Percentiles rank a stretch among this genome's conserved stretches.
Evolutionary conservation across 2,113 vertebrate genomes (phyloP).

Genomic region (Lucifuga dentata): DNA sequence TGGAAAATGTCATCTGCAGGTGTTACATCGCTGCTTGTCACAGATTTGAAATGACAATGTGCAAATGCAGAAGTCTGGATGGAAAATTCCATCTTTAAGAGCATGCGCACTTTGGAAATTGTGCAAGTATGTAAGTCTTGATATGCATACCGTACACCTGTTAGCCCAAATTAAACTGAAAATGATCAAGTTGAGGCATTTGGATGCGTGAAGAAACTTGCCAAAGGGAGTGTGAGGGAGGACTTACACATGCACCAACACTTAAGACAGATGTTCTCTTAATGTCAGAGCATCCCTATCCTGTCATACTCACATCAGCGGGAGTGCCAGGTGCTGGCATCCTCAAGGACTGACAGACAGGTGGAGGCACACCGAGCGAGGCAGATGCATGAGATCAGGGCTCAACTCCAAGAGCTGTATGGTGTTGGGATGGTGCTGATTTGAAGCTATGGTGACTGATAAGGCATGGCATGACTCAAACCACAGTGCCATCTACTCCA

Average conservation of each 20-base stretch:
- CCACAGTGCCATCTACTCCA: neutral
- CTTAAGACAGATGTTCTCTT: slow-evolving; percentile 32
- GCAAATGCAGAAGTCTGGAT: slow-evolving; percentile 3
- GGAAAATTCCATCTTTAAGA: neutral
- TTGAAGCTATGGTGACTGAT: neutral
- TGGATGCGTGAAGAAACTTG: slow-evolving; percentile 15
- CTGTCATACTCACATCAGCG: slow-evolving; percentile 48
- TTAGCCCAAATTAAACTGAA: slow-evolving; percentile 3
- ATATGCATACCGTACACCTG: slow-evolving; percentile 17
- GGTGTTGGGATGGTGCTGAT: neutral
- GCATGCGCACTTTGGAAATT: slow-evolving; percentile 1
- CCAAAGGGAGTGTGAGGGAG: slow-evolving; percentile 25
- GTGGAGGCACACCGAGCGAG: slow-evolving; percentile 56
- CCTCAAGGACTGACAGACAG: slow-evolving; percentile 55
- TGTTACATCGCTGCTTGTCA: slow-evolving; percentile 47
- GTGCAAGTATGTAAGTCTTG: neutral
- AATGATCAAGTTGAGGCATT: slow-evolving; percentile 14
- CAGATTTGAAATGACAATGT: slow-evolving; percentile 36
- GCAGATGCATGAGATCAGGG: slow-evolving; percentile 33
- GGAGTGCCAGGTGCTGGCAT: slow-evolving; percentile 51
- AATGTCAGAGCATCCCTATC: slow-evolving; percentile 44
- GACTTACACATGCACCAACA: slow-evolving; percentile 5
- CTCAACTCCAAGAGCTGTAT: slow-evolving; percentile 9
- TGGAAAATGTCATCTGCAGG: slow-evolving; percentile 50
- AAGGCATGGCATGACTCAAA: neutral